Conservation (phyloP, 2,113 vertebrate species). For the Falco punctatus region DNA sequence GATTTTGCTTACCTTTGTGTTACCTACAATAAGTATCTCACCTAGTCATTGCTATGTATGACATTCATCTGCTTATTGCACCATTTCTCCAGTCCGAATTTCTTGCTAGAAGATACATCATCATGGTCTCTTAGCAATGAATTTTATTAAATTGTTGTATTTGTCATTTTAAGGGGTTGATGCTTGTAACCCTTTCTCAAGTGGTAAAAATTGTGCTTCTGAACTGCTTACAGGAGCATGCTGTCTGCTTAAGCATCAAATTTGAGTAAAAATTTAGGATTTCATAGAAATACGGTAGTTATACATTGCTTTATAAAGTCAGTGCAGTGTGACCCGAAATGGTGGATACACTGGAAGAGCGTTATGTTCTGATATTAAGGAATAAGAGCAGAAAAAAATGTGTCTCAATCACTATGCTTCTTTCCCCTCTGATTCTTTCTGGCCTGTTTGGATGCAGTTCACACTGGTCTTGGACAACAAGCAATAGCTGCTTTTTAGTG, state of each 20-base stretch:
- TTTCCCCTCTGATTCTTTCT: not conserved
- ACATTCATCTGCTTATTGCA: not conserved
- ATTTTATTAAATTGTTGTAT: not conserved
- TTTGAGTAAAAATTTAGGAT: not conserved
- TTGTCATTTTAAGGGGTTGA: not conserved
- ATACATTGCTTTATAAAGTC: not conserved
- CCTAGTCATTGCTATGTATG: not conserved
- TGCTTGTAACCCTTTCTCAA: not conserved
- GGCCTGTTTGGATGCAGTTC: not conserved
- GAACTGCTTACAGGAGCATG: not conserved
- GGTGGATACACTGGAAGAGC: not conserved
- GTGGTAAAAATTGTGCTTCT: not conserved
- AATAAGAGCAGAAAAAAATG: not conserved
- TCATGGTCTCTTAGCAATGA: not conserved
- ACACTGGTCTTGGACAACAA: not conserved
- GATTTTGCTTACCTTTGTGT: not conserved
- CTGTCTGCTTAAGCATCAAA: not conserved
- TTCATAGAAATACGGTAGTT: not conserved
- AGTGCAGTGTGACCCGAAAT: not conserved
- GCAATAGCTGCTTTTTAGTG: not conserved
- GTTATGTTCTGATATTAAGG: not conserved
- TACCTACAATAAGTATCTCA: not conserved
- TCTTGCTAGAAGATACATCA: not conserved
- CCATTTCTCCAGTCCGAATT: not conserved
- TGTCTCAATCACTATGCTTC: not conserved